Conservation (phyloP, 2,113 vertebrate genomes). For the Dromaius novaehollandiae region DNA sequence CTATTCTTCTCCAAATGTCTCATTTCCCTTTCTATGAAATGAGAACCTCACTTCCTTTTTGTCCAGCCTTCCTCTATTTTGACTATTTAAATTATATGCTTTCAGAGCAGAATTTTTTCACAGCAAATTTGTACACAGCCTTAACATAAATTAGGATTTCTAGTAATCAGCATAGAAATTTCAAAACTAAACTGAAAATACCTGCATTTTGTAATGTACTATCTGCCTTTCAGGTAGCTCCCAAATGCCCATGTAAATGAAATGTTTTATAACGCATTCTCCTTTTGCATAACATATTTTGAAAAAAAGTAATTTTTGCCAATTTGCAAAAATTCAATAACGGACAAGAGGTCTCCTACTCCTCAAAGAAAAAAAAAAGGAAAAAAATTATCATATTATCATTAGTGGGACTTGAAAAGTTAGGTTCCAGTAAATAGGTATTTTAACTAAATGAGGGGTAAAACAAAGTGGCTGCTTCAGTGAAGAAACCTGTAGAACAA, state of each 20-base stretch:
- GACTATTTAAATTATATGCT: not conserved
- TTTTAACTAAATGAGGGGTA: not conserved
- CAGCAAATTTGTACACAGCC: not conserved
- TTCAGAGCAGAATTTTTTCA: not conserved
- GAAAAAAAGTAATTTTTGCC: not conserved
- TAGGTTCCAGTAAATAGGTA: not conserved
- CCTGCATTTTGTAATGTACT: not conserved
- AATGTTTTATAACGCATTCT: not conserved
- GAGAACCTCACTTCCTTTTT: not conserved
- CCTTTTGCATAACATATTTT: not conserved
- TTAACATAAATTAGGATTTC: not conserved
- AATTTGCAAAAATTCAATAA: not conserved
- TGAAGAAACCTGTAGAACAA: not conserved
- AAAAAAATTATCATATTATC: too few species aligned
- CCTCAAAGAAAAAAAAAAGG: not conserved
- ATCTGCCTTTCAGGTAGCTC: not conserved
- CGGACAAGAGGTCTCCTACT: not conserved
- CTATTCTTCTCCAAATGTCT: not conserved
- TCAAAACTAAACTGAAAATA: not conserved
- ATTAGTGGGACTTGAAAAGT: not conserved
- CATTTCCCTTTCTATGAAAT: not conserved
- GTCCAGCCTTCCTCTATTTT: not conserved
- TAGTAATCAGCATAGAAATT: not conserved
- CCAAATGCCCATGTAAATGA: not conserved
- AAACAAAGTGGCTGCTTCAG: not conserved